These are phyloP conservation scores for Etheostoma cragini DNA, from an alignment of 2,113 vertebrate species.

Conservation along the genomic window DNA sequence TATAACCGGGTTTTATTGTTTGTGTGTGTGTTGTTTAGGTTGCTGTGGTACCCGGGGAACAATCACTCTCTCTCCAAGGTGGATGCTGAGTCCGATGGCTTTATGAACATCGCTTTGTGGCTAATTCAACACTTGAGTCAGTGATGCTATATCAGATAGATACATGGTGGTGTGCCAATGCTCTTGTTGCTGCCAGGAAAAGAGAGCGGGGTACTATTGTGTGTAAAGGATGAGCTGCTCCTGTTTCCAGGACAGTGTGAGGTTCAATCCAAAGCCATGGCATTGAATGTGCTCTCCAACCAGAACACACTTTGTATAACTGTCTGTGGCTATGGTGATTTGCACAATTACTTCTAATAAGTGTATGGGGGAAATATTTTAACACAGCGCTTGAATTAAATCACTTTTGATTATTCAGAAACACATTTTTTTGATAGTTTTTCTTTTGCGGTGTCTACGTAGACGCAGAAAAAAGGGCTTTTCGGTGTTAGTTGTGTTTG, in stretches of 20 bases:
- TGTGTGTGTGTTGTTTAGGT: conserved; percentile 76
- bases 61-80: conserved; percentile 90
- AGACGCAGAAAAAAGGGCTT: conserved; percentile 24
- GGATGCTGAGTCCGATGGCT: conserved; percentile 93
- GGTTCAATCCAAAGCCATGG: conserved; percentile 62
- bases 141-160: conserved; percentile 46
- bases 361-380: conserved; percentile 6
- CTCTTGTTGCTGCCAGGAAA: conserved; percentile 8
- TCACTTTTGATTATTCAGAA: conserved; percentile 21
- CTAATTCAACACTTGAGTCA: conserved; percentile 86
- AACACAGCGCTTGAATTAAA: conserved; percentile 22
- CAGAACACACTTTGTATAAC: conserved; percentile 9
- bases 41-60: conserved; percentile 93
- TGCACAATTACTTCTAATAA: background rate
- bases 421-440: conserved; percentile 12
- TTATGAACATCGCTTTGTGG: conserved; percentile 94
- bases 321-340: background rate
- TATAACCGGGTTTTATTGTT: background rate
- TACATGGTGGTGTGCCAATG: background rate
- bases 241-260: conserved; percentile 25
- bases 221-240: conserved; percentile 3
- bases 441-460: conserved; percentile 1
- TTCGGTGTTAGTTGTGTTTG: conserved; percentile 8
- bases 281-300: conserved; percentile 35
- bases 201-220: conserved; percentile 4